phyloP scores from a whole-genome alignment of 1,140 invertebrate genomes.

The Zaprionus camerounensis region DNA sequence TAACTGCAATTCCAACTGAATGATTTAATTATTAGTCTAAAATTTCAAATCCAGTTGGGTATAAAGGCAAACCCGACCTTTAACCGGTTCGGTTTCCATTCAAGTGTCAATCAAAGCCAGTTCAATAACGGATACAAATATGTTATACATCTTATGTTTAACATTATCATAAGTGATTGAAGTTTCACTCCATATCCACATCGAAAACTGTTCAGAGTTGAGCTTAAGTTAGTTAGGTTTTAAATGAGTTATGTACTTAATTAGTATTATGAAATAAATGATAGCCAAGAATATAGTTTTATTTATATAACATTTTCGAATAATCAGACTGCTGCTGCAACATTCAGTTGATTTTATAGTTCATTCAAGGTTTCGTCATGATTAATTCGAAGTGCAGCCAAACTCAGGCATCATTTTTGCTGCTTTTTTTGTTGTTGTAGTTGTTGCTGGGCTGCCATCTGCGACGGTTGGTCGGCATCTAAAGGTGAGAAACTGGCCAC shows the following conservation, averaged over 20 bases:
- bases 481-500: conserved; percentile 81
- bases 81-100: neutral
- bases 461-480: conserved; percentile 68
- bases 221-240: neutral
- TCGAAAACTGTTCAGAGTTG: neutral
- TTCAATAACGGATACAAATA: conserved; percentile 1
- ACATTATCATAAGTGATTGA: neutral
- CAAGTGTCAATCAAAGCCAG: neutral
- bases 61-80: neutral
- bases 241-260: neutral
- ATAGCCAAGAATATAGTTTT: neutral
- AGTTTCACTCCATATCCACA: neutral
- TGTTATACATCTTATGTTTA: neutral
- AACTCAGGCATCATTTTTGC: conserved; percentile 58
- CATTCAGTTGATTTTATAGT: conserved; percentile 19
- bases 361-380: conserved; percentile 32
- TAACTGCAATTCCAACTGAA: neutral
- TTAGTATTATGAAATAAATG: too few relatives aligned
- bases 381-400: conserved; percentile 26
- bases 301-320: neutral
- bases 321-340: too few relatives aligned
- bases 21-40: neutral
- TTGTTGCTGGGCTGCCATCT: conserved; percentile 53
- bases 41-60: neutral
- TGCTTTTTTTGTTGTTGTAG: conserved; percentile 40